Percentiles rank a stretch among this genome's conserved stretches.
These are phyloP conservation scores for Globicephala melas DNA, from an alignment of 2,113 vertebrate genomes.

Conservation along the genomic window DNA sequence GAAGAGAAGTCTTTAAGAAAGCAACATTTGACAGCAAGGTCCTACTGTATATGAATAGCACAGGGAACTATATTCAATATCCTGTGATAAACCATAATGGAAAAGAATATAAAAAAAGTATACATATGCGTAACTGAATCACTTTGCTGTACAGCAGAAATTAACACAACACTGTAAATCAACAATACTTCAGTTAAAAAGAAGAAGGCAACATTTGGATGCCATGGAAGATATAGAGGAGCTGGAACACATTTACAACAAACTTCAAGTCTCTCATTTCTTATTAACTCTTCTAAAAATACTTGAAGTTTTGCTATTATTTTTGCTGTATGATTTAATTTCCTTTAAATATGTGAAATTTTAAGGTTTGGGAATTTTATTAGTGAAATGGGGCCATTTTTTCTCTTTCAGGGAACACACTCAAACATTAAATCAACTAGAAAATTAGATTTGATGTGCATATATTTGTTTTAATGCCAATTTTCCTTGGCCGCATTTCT, in stretches of 20 bases:
- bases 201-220: not conserved
- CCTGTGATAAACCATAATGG: not conserved
- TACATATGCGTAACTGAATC: not conserved
- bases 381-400: not conserved
- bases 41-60: not conserved
- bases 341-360: constrained; percentile 24
- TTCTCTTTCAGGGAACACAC: not conserved
- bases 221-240: not conserved
- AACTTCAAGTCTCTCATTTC: not conserved
- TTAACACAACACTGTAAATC: not conserved
- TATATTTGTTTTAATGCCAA: not conserved
- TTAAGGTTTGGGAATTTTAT: not conserved
- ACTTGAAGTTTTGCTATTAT: not conserved
- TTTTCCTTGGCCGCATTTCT: constrained; percentile 12
- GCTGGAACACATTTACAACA: not conserved
- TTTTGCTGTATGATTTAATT: constrained; percentile 23
- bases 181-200: not conserved
- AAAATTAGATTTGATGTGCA: not conserved
- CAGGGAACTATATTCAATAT: not conserved
- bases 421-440: constrained; percentile 29
- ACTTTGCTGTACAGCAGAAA: not conserved
- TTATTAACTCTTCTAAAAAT: not conserved
- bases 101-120: not conserved
- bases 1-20: not conserved
- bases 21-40: not conserved